Percentiles rank a stretch among this genome's conserved stretches.
Conservation (phyloP, 2,113 vertebrate genomes). For the Symphodus melops region DNA sequence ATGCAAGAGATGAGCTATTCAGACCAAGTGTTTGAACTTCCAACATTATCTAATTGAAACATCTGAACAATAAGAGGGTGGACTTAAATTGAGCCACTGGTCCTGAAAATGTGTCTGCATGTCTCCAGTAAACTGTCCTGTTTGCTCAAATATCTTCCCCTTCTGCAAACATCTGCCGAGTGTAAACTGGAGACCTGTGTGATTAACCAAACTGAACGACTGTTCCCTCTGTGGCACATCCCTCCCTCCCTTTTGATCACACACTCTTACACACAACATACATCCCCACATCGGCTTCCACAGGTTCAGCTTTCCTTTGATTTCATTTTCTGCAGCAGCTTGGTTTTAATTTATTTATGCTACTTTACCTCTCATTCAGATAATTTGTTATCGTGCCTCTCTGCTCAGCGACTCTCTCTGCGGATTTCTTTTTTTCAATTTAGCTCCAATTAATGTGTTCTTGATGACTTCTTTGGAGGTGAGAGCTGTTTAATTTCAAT, state of each 20-base stretch:
- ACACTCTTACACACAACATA: conserved; percentile 14
- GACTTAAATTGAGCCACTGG: neutral
- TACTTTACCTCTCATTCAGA: conserved; percentile 50
- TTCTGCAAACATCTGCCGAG: conserved; percentile 38
- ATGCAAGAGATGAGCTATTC: no score
- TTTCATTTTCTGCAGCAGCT: conserved; percentile 52
- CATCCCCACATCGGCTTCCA: conserved; percentile 35
- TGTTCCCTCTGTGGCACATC: conserved; percentile 40
- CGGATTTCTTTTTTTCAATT: conserved; percentile 20
- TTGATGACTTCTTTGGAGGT: conserved; percentile 28
- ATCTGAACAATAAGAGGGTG: neutral
- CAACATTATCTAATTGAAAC: neutral
- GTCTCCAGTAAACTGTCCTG: conserved; percentile 4
- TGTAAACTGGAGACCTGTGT: conserved; percentile 27
- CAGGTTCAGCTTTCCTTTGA: conserved; percentile 48
- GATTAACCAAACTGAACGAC: conserved; percentile 39
- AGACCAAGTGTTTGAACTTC: neutral
- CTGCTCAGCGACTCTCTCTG: conserved; percentile 8
- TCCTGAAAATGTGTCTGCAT: neutral
- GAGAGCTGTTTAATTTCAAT: neutral
- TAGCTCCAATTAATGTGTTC: conserved; percentile 31
- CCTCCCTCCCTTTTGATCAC: conserved; percentile 49
- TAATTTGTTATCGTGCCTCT: conserved; percentile 41
- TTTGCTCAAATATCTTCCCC: conserved; percentile 28
- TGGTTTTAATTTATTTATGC: conserved; percentile 57